These are phyloP conservation scores for Eulemur macaco DNA, from an alignment of 2,113 vertebrate genomes.

Conservation along the genomic window DNA sequence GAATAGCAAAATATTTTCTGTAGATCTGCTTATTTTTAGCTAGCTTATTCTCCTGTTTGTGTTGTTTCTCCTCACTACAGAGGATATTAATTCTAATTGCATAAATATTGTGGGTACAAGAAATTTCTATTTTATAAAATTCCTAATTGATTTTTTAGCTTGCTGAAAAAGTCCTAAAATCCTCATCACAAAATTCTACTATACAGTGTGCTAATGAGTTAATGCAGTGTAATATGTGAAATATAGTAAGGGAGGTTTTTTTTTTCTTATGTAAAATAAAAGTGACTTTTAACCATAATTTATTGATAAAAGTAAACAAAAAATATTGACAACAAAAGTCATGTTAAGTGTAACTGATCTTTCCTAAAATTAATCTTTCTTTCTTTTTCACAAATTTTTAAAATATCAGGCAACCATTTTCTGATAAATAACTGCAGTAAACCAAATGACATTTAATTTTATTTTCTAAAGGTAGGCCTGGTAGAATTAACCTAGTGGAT, in stretches of 20 bases:
- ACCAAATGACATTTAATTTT: background rate
- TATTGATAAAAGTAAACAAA: background rate
- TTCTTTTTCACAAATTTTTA: background rate
- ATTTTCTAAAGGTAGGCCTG: background rate
- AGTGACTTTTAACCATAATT: background rate
- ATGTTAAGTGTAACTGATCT: background rate
- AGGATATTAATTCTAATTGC: background rate
- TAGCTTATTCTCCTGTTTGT: background rate
- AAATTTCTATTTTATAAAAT: background rate
- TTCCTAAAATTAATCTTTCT: background rate
- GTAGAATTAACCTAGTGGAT: background rate
- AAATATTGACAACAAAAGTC: background rate
- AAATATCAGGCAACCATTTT: background rate
- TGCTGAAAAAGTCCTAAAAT: background rate
- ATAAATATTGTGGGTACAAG: background rate
- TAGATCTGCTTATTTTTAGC: background rate
- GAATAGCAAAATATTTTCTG: background rate
- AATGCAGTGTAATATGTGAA: background rate
- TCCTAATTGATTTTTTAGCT: background rate
- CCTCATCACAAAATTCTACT: background rate
- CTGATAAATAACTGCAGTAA: background rate
- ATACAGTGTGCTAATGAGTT: background rate
- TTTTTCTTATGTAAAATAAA: background rate
- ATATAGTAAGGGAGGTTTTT: background rate
- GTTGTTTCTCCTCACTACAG: background rate